phyloP scores from a whole-genome alignment of 2,888 invertebrate species.

The Chydorus sphaericus region DNA sequence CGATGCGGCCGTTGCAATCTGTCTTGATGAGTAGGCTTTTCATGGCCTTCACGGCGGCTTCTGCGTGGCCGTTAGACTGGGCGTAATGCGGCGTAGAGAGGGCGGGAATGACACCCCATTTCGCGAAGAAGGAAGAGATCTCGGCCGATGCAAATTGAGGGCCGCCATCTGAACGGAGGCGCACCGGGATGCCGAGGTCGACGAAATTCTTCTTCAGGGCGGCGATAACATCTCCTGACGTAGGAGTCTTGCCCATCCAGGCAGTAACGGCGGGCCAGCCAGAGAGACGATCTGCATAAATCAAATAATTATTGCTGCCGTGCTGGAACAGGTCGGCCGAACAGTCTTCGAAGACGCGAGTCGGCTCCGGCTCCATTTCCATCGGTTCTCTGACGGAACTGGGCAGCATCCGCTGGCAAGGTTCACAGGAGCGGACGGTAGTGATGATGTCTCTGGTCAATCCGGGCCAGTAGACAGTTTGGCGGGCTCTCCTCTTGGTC shows the following conservation, averaged over 20 bases:
- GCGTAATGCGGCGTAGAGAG: constrained; percentile 10
- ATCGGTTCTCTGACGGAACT: constrained; percentile 8
- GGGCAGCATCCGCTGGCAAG: constrained; percentile 1
- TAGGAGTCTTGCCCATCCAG: constrained; percentile 13
- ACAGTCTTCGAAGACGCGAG: constrained; percentile 15
- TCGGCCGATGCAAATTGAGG: constrained; percentile 14
- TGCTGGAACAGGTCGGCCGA: constrained; percentile 11
- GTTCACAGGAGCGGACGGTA: not conserved
- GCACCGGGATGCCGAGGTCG: constrained; percentile 12
- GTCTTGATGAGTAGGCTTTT: constrained; percentile 5
- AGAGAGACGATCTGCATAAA: constrained; percentile 14
- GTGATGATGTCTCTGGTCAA: constrained; percentile 15
- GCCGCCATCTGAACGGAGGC: constrained; percentile 13
- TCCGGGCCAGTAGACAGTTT: constrained; percentile 19
- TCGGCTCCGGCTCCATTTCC: constrained; percentile 3
- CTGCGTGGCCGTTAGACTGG: constrained; percentile 11
- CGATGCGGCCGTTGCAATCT: not conserved
- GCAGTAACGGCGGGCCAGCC: constrained; percentile 11
- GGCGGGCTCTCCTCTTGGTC: constrained; percentile 18
- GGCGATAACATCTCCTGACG: not conserved
- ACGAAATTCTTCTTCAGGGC: constrained; percentile 15
- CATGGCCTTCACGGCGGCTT: constrained; percentile 6
- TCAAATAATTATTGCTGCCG: constrained; percentile 12
- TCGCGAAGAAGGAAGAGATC: constrained; percentile 3
- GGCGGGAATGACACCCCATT: constrained; percentile 4